Conservation (phyloP, 2,113 vertebrate species). For the Lophochroa leadbeateri region DNA sequence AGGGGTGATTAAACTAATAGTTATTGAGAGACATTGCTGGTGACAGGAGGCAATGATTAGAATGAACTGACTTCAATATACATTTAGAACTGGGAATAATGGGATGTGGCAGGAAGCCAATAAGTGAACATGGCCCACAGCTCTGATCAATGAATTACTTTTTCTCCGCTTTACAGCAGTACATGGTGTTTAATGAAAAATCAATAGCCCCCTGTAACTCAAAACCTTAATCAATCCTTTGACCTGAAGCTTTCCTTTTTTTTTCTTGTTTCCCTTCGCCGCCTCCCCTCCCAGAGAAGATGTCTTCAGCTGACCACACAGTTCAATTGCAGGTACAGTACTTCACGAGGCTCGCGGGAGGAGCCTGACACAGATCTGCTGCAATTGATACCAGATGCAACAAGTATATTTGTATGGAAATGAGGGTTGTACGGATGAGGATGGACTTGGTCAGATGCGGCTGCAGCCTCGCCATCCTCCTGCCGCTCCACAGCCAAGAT, state of each 20-base stretch:
- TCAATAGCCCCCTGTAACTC: slow-evolving; percentile 86
- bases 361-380: neutral
- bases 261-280: neutral
- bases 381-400: neutral
- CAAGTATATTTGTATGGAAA: neutral
- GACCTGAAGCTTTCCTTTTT: slow-evolving; percentile 73
- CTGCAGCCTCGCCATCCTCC: neutral
- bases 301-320: slow-evolving; percentile 7
- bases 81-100: slow-evolving; percentile 83
- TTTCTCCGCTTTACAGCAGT: slow-evolving; percentile 68
- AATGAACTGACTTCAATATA: slow-evolving; percentile 82
- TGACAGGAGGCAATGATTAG: slow-evolving; percentile 80
- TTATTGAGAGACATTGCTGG: slow-evolving; percentile 78
- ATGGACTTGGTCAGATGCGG: neutral
- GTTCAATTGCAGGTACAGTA: slow-evolving; percentile 36
- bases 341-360: slow-evolving; percentile 10
- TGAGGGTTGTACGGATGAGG: neutral
- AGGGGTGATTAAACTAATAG: slow-evolving; percentile 77
- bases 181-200: slow-evolving; percentile 89
- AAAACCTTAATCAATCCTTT: slow-evolving; percentile 78
- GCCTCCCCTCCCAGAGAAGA: neutral
- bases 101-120: slow-evolving; percentile 89
- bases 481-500: neutral
- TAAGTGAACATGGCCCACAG: slow-evolving; percentile 81
- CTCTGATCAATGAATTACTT: slow-evolving; percentile 89